These are phyloP conservation scores for Aphelocoma coerulescens DNA, from an alignment of 2,113 vertebrate genomes.

Conservation along the genomic window DNA sequence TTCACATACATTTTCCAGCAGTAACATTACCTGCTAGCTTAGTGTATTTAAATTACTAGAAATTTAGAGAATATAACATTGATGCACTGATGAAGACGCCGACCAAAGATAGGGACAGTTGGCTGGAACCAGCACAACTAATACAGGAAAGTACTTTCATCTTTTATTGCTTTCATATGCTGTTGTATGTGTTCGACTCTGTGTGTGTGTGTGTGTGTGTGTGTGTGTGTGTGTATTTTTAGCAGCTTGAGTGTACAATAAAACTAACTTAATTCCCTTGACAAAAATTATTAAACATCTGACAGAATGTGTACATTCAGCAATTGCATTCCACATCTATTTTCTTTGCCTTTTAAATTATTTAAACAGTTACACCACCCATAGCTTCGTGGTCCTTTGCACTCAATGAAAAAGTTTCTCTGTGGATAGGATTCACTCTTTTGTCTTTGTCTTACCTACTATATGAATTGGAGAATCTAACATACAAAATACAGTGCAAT, in stretches of 20 bases:
- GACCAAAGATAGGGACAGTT: neutral
- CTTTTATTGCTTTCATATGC: neutral
- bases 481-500: neutral
- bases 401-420: neutral
- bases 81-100: neutral
- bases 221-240: neutral
- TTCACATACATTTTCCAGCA: neutral
- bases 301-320: neutral
- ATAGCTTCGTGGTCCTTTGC: neutral
- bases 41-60: neutral
- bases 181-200: neutral
- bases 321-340: neutral
- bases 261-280: neutral
- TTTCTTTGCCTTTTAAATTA: constrained; percentile 18
- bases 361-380: neutral
- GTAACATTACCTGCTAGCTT: neutral
- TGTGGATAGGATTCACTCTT: neutral
- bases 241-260: neutral
- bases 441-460: neutral
- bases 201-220: no score
- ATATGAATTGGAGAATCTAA: neutral
- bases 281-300: constrained; percentile 6
- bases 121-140: neutral
- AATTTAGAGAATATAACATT: neutral
- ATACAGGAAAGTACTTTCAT: neutral